Base-by-base conservation (phyloP, 2,797 vertebrate species). In the Gobio occitaniae region DNA sequence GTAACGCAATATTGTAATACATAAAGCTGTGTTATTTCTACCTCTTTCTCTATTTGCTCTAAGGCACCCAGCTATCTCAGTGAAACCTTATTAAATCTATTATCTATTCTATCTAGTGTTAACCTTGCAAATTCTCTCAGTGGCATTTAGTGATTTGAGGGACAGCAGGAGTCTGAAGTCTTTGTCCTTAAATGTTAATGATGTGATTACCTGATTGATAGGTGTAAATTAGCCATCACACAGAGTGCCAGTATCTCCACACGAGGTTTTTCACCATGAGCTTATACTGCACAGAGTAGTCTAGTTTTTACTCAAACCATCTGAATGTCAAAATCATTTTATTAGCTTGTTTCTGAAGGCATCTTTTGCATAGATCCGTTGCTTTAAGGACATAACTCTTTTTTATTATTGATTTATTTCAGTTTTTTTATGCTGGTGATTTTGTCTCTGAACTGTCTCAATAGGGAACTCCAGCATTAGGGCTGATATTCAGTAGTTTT, bases 171-270 rank as follows among this genome's bases (percentile, higher is more conserved):
- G 15, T 19, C 48, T 66, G 9, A 17, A 77, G 47, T 36, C 29
- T 36, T 65, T 65, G 44, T 63, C 52, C 38, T 74, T 48, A 47
- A 56, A 71, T 32, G 50, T 75, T 83, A 63, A 63, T 48, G 68
- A 63, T 38, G 50, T 56, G 82, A 78, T 69, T 77, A 21, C 52
- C 36, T 32, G 48, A 84, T 76, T 84, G 36, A 56, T 59, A 59
- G 17, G 54, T 41, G 25, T 48, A 29, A 84, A 48, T 70, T 69
- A 78, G 7, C 75, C 16, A 47, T 44, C 65, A 84, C 48, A 44
- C 38, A 61, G n/a, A 36, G 74, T 38, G 21, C 52, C 15, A 44
- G 47, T 50, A 12, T 71, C 54, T 78, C 32, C 32, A 32, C 47
- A 65, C 2, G 2, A 21, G 75, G 56, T 72, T 83, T 80, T 80